Conservation (phyloP, 2,888 invertebrate species). For the Laothoe populi region DNA sequence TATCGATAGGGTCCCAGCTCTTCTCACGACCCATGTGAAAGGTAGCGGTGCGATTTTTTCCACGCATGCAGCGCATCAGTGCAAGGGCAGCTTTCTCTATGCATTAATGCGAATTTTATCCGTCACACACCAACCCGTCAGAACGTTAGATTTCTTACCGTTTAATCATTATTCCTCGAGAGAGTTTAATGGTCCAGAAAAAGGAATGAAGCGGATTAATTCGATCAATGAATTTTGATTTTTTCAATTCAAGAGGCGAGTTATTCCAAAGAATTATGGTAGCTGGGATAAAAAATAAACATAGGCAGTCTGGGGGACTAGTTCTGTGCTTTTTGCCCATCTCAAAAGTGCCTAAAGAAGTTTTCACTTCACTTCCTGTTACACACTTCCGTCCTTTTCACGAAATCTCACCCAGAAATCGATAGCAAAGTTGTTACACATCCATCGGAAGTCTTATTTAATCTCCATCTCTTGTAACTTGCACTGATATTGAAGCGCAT, state of each 20-base stretch:
- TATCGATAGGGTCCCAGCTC: not conserved
- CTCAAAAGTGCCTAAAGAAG: no score
- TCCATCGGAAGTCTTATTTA: no score
- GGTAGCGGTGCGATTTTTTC: constrained; percentile 14
- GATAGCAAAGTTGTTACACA: no score
- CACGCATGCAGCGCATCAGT: constrained; percentile 9
- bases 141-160: constrained; percentile 62
- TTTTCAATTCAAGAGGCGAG: no score
- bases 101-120: constrained; percentile 15
- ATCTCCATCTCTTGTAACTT: constrained; percentile 37
- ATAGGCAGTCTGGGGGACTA: no score
- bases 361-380: no score
- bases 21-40: constrained; percentile 10
- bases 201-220: not conserved
- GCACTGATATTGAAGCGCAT: constrained; percentile 46
- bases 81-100: constrained; percentile 25
- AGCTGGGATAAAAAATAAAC: no score
- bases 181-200: constrained; percentile 39
- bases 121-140: constrained; percentile 17
- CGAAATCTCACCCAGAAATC: no score
- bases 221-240: no score
- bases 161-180: constrained; percentile 54
- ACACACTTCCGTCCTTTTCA: no score
- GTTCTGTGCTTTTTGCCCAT: no score
- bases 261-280: no score